A percentile compares a stretch with the other conserved stretches of the same genome.
Evolutionary conservation across 2,797 vertebrate species (phyloP).

Genomic region (Mallotus villosus): DNA sequence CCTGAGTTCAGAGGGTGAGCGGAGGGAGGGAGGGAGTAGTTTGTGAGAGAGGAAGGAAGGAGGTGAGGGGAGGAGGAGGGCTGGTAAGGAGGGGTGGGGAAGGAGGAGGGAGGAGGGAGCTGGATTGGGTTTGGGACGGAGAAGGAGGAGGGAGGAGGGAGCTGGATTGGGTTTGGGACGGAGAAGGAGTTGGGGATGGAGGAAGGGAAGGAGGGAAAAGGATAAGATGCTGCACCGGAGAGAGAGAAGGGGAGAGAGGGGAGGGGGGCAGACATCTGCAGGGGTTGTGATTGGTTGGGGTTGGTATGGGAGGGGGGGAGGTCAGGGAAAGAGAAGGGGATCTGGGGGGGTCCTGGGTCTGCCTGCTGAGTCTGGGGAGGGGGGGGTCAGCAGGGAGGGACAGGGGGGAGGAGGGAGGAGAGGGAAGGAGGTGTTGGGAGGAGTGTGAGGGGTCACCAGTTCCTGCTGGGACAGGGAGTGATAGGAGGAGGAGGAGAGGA

Average conservation of each 20-base stretch:
- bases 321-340: constrained; percentile 36
- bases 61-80: constrained; percentile 33
- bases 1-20: constrained; percentile 53
- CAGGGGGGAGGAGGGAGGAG: constrained; percentile 30
- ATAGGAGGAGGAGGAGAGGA: constrained; percentile 45
- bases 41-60: constrained; percentile 48
- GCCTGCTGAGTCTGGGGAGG: constrained; percentile 41
- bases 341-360: constrained; percentile 25
- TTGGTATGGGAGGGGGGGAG: constrained; percentile 27
- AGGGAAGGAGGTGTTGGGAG: constrained; percentile 45
- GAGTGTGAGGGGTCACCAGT: constrained; percentile 54
- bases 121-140: constrained; percentile 52
- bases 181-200: constrained; percentile 52
- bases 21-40: constrained; percentile 20
- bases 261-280: constrained; percentile 50
- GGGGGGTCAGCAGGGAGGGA: constrained; percentile 44
- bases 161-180: constrained; percentile 48
- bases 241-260: constrained; percentile 36
- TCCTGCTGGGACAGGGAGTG: constrained; percentile 39
- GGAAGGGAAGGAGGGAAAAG: constrained; percentile 49
- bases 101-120: constrained; percentile 43
- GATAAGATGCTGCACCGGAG: constrained; percentile 2
- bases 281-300: constrained; percentile 21
- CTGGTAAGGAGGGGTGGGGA: constrained; percentile 32
- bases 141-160: constrained; percentile 47